Evolutionary conservation across 2,797 vertebrate genomes (phyloP).

Genomic region (Lutjanus campechanus): DNA sequence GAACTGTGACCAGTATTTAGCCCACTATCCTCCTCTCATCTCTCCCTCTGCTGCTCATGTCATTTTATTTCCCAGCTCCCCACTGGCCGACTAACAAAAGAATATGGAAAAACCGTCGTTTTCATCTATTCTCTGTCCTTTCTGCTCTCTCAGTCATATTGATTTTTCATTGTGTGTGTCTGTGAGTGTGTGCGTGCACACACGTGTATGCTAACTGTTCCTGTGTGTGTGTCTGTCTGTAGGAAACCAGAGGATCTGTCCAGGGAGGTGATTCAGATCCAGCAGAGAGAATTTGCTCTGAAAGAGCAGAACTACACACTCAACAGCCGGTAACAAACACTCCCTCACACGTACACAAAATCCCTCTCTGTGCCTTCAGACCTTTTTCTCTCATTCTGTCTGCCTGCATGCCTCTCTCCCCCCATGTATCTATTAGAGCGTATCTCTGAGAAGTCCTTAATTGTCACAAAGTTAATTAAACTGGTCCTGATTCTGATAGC

Average conservation of each 20-base stretch:
- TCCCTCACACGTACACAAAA: constrained; percentile 17
- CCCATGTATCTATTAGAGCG: constrained; percentile 70
- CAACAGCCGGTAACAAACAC: constrained; percentile 88
- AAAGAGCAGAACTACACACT: constrained; percentile 93
- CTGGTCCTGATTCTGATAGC: constrained; percentile 76
- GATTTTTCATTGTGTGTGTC: constrained; percentile 57
- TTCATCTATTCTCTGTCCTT: constrained; percentile 50
- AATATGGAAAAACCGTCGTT: constrained; percentile 55
- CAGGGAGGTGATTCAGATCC: constrained; percentile 92
- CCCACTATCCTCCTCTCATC: constrained; percentile 56
- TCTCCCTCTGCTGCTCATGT: constrained; percentile 60
- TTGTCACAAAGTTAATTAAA: constrained; percentile 86
- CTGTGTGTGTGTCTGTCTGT: constrained; percentile 52
- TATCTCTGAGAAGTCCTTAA: constrained; percentile 81
- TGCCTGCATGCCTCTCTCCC: constrained; percentile 39
- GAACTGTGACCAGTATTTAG: constrained; percentile 62
- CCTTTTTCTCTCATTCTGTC: constrained; percentile 50
- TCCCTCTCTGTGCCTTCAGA: constrained; percentile 50
- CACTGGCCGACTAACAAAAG: constrained; percentile 64
- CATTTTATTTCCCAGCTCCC: constrained; percentile 84
- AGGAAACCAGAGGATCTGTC: constrained; percentile 97
- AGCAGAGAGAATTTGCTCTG: constrained; percentile 92
- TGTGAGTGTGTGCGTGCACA: neutral
- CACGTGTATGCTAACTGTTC: constrained; percentile 45
- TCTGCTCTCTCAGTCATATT: constrained; percentile 52